Percentiles rank a stretch among this genome's conserved stretches.
phyloP scores from a whole-genome alignment of 2,113 vertebrate species.

The Procapra przewalskii region DNA sequence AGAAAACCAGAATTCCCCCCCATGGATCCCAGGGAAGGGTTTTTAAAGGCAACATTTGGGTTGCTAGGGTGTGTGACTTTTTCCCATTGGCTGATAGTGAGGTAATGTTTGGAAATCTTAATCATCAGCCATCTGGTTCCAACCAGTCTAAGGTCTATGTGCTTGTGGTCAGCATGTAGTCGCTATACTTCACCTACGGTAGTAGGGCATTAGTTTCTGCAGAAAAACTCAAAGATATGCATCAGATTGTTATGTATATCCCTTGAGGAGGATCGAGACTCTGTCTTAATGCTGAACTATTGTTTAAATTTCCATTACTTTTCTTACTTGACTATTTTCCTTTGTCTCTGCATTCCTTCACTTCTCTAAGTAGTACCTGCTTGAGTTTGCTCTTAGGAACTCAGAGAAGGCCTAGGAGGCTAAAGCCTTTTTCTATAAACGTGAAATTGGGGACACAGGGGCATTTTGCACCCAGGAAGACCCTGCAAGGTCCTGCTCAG shows the following conservation, averaged over 20 bases:
- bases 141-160: not conserved
- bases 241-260: not conserved
- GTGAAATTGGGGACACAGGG: not conserved
- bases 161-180: not conserved
- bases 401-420: not conserved
- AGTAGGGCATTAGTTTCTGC: not conserved
- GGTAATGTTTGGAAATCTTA: not conserved
- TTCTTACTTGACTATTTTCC: not conserved
- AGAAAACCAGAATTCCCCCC: not conserved
- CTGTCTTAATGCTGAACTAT: not conserved
- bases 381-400: not conserved
- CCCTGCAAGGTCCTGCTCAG: not conserved
- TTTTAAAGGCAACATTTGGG: not conserved
- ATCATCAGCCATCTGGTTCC: not conserved
- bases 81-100: not conserved
- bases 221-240: not conserved
- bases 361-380: not conserved
- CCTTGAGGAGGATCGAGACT: not conserved
- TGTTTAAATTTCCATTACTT: not conserved
- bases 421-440: not conserved
- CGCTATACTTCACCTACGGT: fast-evolving
- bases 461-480: not conserved
- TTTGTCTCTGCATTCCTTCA: not conserved
- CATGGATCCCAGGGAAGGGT: not conserved
- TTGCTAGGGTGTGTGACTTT: not conserved